These are phyloP conservation scores for Itoplectis maculator DNA, from an alignment of 2,888 invertebrate genomes.

Conservation along the genomic window DNA sequence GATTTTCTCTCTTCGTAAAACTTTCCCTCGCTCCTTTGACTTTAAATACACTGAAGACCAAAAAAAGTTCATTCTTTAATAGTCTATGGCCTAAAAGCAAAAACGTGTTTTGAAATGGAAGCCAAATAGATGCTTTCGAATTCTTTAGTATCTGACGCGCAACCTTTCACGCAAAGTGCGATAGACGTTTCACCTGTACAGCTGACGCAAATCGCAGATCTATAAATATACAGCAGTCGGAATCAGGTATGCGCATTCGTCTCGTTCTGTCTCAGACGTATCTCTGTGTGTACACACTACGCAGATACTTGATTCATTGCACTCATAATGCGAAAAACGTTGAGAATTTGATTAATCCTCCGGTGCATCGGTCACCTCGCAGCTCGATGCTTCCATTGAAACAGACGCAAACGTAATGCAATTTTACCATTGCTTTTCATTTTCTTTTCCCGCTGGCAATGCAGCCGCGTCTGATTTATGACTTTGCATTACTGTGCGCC, in stretches of 20 bases:
- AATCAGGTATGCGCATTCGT: neutral
- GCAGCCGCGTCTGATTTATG: slow-evolving; percentile 11
- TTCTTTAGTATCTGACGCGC: neutral
- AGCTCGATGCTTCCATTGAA: slow-evolving; percentile 30
- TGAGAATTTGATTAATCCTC: slow-evolving; percentile 25
- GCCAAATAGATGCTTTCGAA: neutral
- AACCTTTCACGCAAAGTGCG: neutral
- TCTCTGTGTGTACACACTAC: neutral
- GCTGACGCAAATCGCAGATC: neutral
- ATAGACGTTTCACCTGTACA: neutral
- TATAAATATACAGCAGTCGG: neutral
- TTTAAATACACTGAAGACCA: neutral
- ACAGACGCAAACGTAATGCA: neutral
- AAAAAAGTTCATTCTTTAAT: slow-evolving; percentile 3
- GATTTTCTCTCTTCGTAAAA: neutral
- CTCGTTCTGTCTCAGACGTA: neutral
- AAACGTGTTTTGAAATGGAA: slow-evolving; percentile 26
- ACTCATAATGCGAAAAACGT: slow-evolving; percentile 13
- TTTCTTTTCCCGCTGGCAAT: slow-evolving; percentile 9
- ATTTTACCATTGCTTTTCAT: neutral
- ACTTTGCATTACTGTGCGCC: neutral
- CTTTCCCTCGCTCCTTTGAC: no score
- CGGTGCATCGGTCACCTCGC: slow-evolving; percentile 14
- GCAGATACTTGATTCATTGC: neutral
- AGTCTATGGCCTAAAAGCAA: neutral